Evolutionary conservation across 2,113 vertebrate species (phyloP).

Genomic region (Tragelaphus buxtoni): DNA sequence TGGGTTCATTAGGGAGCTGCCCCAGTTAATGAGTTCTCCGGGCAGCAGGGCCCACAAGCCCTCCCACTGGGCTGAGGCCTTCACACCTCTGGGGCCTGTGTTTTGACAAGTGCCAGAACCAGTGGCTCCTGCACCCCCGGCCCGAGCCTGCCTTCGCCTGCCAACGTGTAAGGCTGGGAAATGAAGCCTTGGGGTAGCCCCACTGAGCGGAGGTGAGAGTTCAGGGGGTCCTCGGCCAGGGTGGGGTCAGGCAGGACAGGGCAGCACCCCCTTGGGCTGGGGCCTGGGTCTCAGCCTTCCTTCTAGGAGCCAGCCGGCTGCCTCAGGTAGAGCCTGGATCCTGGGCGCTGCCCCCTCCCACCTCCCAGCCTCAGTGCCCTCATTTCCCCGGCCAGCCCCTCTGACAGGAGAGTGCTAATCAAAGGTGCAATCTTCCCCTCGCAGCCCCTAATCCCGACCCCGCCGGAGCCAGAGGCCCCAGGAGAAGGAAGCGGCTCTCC

Average conservation of each 20-base stretch:
- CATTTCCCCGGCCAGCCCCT: not conserved
- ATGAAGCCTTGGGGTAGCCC: not conserved
- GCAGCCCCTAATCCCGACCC: not conserved
- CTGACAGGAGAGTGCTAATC: slow-evolving; percentile 52
- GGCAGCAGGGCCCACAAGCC: not conserved
- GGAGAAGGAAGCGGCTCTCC: slow-evolving; percentile 31
- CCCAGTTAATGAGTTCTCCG: slow-evolving; percentile 69
- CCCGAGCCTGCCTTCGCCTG: not conserved
- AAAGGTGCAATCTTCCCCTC: slow-evolving; percentile 25
- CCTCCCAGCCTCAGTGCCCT: not conserved
- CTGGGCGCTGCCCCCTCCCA: not conserved
- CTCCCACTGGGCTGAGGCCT: slow-evolving; percentile 76
- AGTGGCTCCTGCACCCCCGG: slow-evolving; percentile 28
- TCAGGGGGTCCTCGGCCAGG: not conserved
- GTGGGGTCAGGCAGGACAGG: not conserved
- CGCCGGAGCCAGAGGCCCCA: slow-evolving; percentile 43
- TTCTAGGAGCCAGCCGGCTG: accelerated
- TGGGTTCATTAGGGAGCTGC: slow-evolving; percentile 32
- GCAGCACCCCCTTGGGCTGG: not conserved
- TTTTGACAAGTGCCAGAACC: slow-evolving; percentile 81
- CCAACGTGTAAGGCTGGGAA: slow-evolving; percentile 74
- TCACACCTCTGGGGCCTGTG: slow-evolving; percentile 77
- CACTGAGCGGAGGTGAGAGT: slow-evolving; percentile 45
- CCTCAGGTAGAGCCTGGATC: not conserved
- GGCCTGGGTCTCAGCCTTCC: not conserved